Conservation (phyloP, 2,888 invertebrate species). For the Pristionchus maxplancki region DNA sequence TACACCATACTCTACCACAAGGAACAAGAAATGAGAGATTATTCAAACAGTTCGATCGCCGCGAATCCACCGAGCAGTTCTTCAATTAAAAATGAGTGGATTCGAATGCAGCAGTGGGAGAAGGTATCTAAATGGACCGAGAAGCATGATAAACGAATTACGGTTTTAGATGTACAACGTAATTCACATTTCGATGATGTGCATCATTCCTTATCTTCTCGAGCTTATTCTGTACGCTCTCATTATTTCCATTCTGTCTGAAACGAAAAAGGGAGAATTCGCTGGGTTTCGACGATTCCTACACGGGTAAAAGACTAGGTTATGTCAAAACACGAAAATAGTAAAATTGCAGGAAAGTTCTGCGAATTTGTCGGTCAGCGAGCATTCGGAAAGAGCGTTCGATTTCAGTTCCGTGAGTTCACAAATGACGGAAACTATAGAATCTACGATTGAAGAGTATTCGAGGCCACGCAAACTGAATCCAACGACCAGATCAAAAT, state of each 20-base stretch:
- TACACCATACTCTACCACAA: background rate
- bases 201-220: conserved; percentile 61
- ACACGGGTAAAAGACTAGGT: background rate
- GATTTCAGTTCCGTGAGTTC: background rate
- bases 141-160: background rate
- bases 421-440: background rate
- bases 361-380: background rate
- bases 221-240: conserved; percentile 63
- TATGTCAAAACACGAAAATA: background rate
- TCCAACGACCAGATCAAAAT: background rate
- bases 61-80: background rate
- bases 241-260: conserved; percentile 64
- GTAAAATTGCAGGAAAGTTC: background rate
- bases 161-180: conserved; percentile 63
- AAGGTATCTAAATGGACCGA: too few relatives aligned
- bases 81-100: background rate
- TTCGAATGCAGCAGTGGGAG: background rate
- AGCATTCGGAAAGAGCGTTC: background rate
- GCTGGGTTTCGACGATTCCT: conserved; percentile 44
- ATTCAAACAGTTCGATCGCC: background rate
- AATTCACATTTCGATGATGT: conserved; percentile 64
- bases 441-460: too few relatives aligned
- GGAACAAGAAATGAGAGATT: background rate
- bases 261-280: conserved; percentile 57
- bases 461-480: background rate